These are phyloP conservation scores for Antheraea yamamai DNA, from an alignment of 2,888 invertebrate genomes.

Conservation along the genomic window DNA sequence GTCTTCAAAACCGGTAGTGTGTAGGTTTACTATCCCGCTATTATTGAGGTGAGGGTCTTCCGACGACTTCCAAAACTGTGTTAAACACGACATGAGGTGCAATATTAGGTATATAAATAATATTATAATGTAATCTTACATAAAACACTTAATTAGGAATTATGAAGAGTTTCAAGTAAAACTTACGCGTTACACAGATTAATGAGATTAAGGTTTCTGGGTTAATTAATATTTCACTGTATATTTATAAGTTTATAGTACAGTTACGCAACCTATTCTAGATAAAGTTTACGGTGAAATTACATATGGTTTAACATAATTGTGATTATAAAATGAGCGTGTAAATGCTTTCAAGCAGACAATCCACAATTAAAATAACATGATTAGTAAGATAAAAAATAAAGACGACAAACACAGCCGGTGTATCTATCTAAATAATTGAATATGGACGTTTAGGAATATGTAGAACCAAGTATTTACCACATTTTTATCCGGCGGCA, in stretches of 20 bases:
- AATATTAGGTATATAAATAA: background rate
- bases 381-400: too few species aligned
- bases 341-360: too few species aligned
- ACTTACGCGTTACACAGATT: background rate
- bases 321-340: background rate
- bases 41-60: constrained; percentile 69
- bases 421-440: too few species aligned
- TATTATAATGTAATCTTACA: too few species aligned
- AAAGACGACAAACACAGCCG: too few species aligned
- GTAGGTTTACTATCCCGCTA: constrained; percentile 28
- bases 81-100: constrained; percentile 28
- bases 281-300: background rate
- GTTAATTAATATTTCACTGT: constrained; percentile 9
- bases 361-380: too few species aligned
- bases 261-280: background rate
- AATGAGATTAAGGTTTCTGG: background rate
- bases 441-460: too few species aligned
- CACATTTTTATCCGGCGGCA: too few species aligned
- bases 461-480: too few species aligned
- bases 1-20: constrained; percentile 43
- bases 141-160: background rate
- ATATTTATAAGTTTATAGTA: background rate
- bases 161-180: background rate
- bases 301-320: background rate
- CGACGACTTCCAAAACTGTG: constrained; percentile 46